A percentile compares a stretch with the other conserved stretches of the same genome.
Conservation (phyloP, 2,888 invertebrate genomes). For the Platycheirus albimanus region DNA sequence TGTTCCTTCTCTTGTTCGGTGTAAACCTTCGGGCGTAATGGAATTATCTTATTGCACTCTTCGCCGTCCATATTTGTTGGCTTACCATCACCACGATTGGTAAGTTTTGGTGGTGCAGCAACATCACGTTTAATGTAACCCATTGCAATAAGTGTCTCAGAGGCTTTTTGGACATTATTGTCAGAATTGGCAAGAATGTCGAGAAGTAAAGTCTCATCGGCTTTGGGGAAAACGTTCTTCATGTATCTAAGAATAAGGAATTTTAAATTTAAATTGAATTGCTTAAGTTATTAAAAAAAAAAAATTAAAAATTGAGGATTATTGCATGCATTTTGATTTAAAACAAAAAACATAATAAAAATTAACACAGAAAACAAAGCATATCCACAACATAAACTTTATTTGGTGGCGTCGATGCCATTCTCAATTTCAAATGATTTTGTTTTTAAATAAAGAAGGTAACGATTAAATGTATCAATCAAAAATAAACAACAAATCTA, state of each 20-base stretch:
- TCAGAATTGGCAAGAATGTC: conserved; percentile 93
- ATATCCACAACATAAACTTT: conserved; percentile 10
- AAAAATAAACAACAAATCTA: neutral
- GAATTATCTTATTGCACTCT: conserved; percentile 77
- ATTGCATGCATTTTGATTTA: conserved; percentile 46
- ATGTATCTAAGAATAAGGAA: conserved; percentile 88
- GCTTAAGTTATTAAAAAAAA: no score
- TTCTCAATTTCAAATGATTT: neutral
- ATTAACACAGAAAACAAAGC: conserved; percentile 39
- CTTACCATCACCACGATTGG: conserved; percentile 83
- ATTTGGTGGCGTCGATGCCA: neutral
- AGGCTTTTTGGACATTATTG: conserved; percentile 94
- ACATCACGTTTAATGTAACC: conserved; percentile 92
- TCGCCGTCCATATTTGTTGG: conserved; percentile 77
- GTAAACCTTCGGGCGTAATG: conserved; percentile 86
- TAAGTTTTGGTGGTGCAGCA: conserved; percentile 84
- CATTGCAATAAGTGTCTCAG: conserved; percentile 90
- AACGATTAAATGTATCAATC: neutral
- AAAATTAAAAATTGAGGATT: neutral
- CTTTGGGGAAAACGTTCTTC: conserved; percentile 95
- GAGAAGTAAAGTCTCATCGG: conserved; percentile 93
- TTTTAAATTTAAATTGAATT: no score
- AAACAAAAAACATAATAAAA: neutral
- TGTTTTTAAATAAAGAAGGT: neutral
- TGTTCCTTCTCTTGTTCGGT: conserved; percentile 88